Evolutionary conservation across 2,888 invertebrate genomes (phyloP).

Genomic region (Eristalinus aeneus): DNA sequence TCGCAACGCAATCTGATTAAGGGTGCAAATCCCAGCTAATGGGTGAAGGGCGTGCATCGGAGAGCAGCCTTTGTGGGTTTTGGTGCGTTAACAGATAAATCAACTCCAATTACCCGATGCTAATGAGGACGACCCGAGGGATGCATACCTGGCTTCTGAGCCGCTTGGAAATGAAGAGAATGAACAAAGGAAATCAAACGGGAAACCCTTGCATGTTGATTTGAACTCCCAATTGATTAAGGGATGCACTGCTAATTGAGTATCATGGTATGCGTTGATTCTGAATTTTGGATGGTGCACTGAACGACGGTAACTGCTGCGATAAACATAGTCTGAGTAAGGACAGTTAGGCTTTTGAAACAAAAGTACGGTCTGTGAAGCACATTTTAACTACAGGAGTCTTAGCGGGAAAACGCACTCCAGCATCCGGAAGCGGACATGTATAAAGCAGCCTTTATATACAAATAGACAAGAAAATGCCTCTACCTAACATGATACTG

Average conservation of each 20-base stretch:
- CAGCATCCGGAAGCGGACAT: too few species aligned
- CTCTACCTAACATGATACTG: neutral
- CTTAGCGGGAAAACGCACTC: too few species aligned
- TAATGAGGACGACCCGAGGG: neutral
- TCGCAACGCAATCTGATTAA: slow-evolving; percentile 29
- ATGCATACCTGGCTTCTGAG: neutral
- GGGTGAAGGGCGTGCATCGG: neutral
- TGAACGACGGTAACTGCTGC: too few species aligned
- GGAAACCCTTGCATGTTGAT: neutral
- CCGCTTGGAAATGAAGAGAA: neutral
- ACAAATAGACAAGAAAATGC: neutral
- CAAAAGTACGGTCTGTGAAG: too few species aligned
- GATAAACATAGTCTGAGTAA: too few species aligned
- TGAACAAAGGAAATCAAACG: neutral
- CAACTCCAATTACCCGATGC: slow-evolving; percentile 9
- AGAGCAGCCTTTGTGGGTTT: neutral
- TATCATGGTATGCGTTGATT: too few species aligned
- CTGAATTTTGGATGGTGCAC: too few species aligned
- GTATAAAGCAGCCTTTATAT: neutral
- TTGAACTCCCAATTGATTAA: neutral
- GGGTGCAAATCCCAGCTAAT: slow-evolving; percentile 8
- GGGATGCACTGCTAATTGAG: neutral
- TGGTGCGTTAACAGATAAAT: slow-evolving; percentile 10
- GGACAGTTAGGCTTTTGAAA: too few species aligned
- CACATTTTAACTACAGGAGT: too few species aligned